Evolutionary conservation across 2,888 invertebrate species (phyloP).

Genomic region (Leptopterna dolabrata): DNA sequence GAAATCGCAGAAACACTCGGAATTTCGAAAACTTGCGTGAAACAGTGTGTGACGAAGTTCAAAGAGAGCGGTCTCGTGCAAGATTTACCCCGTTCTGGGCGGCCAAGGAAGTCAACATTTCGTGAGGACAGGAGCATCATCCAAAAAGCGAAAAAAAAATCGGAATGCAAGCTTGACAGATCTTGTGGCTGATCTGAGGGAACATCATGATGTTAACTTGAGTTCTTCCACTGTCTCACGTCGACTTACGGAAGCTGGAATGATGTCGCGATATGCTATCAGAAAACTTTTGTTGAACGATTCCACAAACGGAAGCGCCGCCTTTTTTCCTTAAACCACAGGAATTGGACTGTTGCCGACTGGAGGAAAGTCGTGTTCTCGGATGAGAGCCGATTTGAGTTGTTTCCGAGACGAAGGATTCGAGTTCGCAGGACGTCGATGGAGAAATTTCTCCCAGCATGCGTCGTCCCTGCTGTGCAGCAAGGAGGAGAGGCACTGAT

Average conservation of each 20-base stretch:
- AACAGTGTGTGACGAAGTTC: background rate
- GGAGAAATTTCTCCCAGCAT: background rate
- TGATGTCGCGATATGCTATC: background rate
- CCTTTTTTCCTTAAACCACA: background rate
- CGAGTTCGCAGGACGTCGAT: background rate
- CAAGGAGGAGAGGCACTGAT: background rate
- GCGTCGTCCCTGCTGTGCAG: background rate
- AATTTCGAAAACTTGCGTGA: background rate
- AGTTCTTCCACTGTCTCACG: background rate
- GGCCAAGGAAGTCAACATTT: background rate
- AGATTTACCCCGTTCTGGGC: background rate
- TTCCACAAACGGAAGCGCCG: background rate
- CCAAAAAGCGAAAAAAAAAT: background rate
- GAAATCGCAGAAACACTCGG: background rate
- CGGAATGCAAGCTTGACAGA: background rate
- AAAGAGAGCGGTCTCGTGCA: background rate
- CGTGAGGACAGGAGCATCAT: background rate
- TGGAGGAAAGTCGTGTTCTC: constrained; percentile 1
- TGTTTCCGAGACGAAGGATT: background rate
- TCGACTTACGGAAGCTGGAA: background rate
- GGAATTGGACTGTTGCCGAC: background rate
- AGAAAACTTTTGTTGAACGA: background rate
- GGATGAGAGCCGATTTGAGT: background rate
- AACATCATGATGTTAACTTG: background rate
- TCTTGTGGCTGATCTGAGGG: background rate